Conservation (phyloP, 2,797 vertebrate species). For the Sternarchorhynchus goeldii region DNA sequence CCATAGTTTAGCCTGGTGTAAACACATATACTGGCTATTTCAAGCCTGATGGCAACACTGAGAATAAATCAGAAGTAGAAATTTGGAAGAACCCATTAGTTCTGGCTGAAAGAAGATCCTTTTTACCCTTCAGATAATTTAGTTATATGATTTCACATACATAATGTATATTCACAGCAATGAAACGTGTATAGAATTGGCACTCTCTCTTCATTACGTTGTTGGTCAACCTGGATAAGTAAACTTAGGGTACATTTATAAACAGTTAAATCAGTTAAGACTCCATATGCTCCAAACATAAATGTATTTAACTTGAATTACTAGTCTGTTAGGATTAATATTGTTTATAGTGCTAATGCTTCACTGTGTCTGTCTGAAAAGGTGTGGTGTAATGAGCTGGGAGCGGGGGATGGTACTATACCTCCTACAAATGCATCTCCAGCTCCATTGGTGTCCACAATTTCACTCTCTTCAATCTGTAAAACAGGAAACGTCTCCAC, state of each 20-base stretch:
- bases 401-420: slow-evolving; percentile 54
- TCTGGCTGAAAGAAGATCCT: slow-evolving; percentile 45
- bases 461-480: slow-evolving; percentile 87
- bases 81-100: slow-evolving; percentile 52
- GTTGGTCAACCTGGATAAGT: not conserved
- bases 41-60: slow-evolving; percentile 27
- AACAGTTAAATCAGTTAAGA: not conserved
- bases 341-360: no score
- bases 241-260: slow-evolving; percentile 18
- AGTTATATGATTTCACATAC: slow-evolving; percentile 32
- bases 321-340: no score
- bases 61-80: slow-evolving; percentile 47
- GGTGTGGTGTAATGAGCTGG: not conserved
- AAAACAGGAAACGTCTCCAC: slow-evolving; percentile 84
- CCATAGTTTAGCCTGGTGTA: slow-evolving; percentile 45
- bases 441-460: slow-evolving; percentile 96
- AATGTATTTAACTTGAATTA: no score
- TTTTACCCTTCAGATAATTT: slow-evolving; percentile 46
- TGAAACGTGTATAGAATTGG: slow-evolving; percentile 33
- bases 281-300: not conserved
- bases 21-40: slow-evolving; percentile 38
- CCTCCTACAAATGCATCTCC: slow-evolving; percentile 99
- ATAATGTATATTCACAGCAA: slow-evolving; percentile 11
- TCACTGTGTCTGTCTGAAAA: not conserved
- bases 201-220: slow-evolving; percentile 12